Evolutionary conservation across 2,113 vertebrate species (phyloP).

Genomic region (Microcebus jonahi): DNA sequence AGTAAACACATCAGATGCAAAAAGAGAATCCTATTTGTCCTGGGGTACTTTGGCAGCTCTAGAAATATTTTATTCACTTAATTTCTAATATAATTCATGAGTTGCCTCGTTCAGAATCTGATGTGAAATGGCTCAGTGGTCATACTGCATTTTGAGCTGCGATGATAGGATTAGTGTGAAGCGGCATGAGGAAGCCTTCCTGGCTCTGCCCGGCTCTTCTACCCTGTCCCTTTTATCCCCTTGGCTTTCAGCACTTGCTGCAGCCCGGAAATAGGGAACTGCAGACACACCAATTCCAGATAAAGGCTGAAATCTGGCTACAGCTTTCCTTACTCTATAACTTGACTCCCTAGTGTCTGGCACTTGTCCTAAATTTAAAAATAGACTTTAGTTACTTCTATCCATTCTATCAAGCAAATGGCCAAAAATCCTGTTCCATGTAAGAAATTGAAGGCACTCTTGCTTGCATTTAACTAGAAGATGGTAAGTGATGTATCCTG

Average conservation of each 20-base stretch:
- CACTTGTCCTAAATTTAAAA: conserved; percentile 25
- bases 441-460: neutral
- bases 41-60: neutral
- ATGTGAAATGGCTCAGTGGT: neutral
- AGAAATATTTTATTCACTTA: conserved; percentile 23
- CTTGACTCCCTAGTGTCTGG: neutral
- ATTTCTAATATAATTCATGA: conserved; percentile 42
- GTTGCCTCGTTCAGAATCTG: conserved; percentile 17
- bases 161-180: neutral
- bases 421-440: neutral
- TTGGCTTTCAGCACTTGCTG: neutral
- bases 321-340: neutral
- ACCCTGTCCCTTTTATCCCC: neutral
- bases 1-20: neutral
- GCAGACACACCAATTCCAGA: neutral
- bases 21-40: neutral
- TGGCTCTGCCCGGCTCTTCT: neutral
- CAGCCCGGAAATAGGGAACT: neutral
- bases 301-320: neutral
- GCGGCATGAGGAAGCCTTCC: neutral
- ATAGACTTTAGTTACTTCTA: neutral
- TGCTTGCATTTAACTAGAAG: neutral
- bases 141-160: neutral
- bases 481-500: neutral
- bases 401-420: neutral